Percentiles rank a stretch among this genome's conserved stretches.
Conservation (phyloP, 1,140 invertebrate species). For the Cyclargus thomasi region DNA sequence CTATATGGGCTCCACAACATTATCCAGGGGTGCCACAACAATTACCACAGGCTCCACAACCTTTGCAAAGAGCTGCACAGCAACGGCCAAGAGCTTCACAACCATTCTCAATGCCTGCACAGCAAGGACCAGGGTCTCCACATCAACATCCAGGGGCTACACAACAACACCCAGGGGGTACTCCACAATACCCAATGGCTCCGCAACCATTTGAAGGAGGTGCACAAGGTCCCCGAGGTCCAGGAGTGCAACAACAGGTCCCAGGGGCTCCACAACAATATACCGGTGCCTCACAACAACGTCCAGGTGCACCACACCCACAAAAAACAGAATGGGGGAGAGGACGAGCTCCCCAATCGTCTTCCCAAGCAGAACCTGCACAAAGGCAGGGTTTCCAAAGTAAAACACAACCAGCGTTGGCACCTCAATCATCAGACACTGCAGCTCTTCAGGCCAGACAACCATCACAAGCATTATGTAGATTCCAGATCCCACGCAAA, state of each 20-base stretch:
- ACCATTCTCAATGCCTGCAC: neutral
- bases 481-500: constrained; percentile 45
- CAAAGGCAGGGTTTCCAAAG: neutral
- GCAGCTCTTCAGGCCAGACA: neutral
- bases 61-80: neutral
- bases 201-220: neutral
- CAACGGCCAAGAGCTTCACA: neutral
- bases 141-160: neutral
- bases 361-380: neutral
- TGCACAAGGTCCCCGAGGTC: neutral
- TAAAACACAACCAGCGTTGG: neutral
- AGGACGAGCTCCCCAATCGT: neutral
- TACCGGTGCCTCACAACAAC: neutral
- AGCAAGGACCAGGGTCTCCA: neutral
- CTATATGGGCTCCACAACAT: neutral
- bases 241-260: neutral
- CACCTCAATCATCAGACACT: neutral
- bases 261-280: neutral
- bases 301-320: neutral
- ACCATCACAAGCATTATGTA: constrained; percentile 14
- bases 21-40: neutral
- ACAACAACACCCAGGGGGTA: neutral
- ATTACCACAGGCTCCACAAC: neutral
- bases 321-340: neutral
- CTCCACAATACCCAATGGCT: neutral